Base-by-base conservation (phyloP, 2,888 invertebrate genomes). In the Aplocera efformata region DNA sequence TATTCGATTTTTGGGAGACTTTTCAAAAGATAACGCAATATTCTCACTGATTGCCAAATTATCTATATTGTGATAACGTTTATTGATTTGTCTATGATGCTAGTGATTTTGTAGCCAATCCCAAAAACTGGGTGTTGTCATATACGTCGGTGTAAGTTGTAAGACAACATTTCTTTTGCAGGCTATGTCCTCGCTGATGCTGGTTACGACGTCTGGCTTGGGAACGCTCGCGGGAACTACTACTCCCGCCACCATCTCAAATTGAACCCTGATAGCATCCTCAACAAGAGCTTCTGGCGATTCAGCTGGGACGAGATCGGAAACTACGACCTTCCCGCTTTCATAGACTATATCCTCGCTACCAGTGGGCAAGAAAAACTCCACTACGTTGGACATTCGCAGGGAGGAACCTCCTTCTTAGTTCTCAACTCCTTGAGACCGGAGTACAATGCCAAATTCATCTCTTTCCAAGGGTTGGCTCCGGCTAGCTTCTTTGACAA, bases 141-240 rank as follows among this genome's bases (percentile, higher is more conserved):
- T n/a, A n/a, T n/a, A n/a, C n/a, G n/a, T n/a, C n/a, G n/a, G n/a
- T n/a, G n/a, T n/a, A n/a, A 3, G 13, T 2, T 17, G 13, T 17
- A 17, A 17, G 5, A 17, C 13, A 17, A 5, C 3, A 17, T 25
- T 8, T 32, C 9, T 24, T 45, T 50, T 38, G 0, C 51, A 80
- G 79, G 55, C 1, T 82, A 80, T 53, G 40, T 84, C 4, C 69
- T 93, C 5, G 90, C 91, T 1, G 92, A 93, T 46, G 78, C 84
- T 27, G 92, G 92, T 8, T 93, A 91, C 56, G 93, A 93, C 53
- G 92, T 93, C 0, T 96, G 96, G 96, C 72, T 96, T 61, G 92
- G 93, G 0, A 96, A 95, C 68, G 90, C 90, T 8, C 89, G 96
- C 1, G 96, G 96, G 1, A 94, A 92, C 63, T 88, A 75, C 28